Evolutionary conservation across 1,140 invertebrate species (phyloP), one percentile per base, ranked within the genome.

Genomic region (Pemphigus obesinymphae): DNA sequence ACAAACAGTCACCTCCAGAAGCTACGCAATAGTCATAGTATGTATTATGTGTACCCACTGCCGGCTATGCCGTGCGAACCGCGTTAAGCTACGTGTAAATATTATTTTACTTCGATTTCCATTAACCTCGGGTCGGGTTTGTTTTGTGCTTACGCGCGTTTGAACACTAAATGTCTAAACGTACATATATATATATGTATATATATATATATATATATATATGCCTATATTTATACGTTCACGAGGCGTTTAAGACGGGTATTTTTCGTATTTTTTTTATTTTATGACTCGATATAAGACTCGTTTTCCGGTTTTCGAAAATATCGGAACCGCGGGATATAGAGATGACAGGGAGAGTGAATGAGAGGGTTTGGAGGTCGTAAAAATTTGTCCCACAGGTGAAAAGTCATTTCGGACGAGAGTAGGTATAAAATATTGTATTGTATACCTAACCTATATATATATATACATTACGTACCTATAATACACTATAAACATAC

Each of bases 321-420:
- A 37, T 48, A 72, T 43, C 23, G 40, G 13, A 72, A 48, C 23
- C 68, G 43, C 66, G 34, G n/a, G 4, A 45, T 45, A 7, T 7
- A 11, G 43, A 13, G 4, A 40, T 10, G 37, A 40, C 17, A 50
- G 48, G n/a, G n/a, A n/a, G 20, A 20, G 20, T 7, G 20, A 23
- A 20, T 5, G 50, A n/a, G 20, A 20, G 20, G 6, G 50, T 26
- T 10, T 0, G 68, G 68, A 43, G 68, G 68, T 72, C 43, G 20
- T 72, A 72, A 72, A 72, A 72, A 72, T 72, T 72, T 72, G 68
- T 72, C 34, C 53, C 53, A 78, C 75, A 78, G 75, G 75, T 78
- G 75, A 78, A 78, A 78, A 78, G 75, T n/a, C 34, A 58, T 29
- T 29, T 45, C 26, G 40, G 37, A 45, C 40, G 68, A 72, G 43